Evolutionary conservation across 2,888 invertebrate genomes (phyloP).

Genomic region (Drosophila paramelanica): DNA sequence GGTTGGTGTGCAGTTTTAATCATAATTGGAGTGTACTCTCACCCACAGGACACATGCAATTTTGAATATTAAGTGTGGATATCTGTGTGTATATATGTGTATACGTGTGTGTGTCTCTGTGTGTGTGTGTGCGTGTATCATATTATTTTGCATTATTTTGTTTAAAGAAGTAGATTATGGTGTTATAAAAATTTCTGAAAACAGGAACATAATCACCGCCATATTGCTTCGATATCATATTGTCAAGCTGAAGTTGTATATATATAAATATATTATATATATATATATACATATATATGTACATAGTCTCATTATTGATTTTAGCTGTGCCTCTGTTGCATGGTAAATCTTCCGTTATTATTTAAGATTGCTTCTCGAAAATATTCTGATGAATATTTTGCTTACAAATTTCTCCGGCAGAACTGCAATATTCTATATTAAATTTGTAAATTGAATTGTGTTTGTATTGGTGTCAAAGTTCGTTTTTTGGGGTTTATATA

Average conservation of each 20-base stretch:
- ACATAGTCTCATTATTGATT: conserved; percentile 17
- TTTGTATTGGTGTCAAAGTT: conserved; percentile 11
- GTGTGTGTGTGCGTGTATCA: conserved; percentile 36
- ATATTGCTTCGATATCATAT: conserved; percentile 84
- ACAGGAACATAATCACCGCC: conserved; percentile 84
- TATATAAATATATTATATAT: conserved; percentile 5
- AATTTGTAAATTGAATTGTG: conserved; percentile 2
- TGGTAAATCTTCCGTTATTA: conserved; percentile 6
- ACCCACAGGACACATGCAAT: conserved; percentile 42
- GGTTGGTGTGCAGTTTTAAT: conserved; percentile 14
- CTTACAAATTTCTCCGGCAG: conserved; percentile 12
- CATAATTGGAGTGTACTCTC: conserved; percentile 20
- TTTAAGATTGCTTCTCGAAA: conserved; percentile 4
- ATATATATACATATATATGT: conserved; percentile 1
- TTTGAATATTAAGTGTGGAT: conserved; percentile 29
- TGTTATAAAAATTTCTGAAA: conserved; percentile 54
- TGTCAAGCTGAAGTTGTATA: conserved; percentile 56
- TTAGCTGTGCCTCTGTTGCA: conserved; percentile 24
- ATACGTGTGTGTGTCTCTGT: conserved; percentile 19
- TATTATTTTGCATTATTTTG: conserved; percentile 52
- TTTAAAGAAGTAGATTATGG: conserved; percentile 45
- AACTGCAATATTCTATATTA: conserved; percentile 14
- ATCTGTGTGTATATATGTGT: conserved; percentile 4
- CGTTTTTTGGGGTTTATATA: conserved; percentile 12
- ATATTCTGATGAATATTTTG: conserved; percentile 6